Base-by-base conservation (phyloP, 2,888 invertebrate genomes). In the Eristalinus sepulchralis region DNA sequence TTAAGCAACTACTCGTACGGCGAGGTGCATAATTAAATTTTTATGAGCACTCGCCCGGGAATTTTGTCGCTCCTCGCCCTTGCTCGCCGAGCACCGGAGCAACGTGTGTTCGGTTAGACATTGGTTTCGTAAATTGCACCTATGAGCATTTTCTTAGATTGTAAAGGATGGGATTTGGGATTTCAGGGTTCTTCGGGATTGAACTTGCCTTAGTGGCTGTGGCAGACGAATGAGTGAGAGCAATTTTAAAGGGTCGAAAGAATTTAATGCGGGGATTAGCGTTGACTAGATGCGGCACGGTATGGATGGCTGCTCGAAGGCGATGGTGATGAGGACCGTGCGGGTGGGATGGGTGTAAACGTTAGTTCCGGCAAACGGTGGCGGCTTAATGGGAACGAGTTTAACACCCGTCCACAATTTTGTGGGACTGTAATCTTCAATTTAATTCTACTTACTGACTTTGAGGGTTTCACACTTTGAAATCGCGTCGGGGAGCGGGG, bases 61-160 rank as follows among this genome's bases (percentile, higher is more conserved):
- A 24, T 27, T 63, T 17, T 1, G 22, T 22, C 20, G 24, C 22
- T 68, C 22, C 55, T 36, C 6, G 24, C 13, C 6, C 10, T 0
- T 2, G 11, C n/a, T n/a, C n/a, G n/a, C n/a, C n/a, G n/a, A n/a
- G n/a, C 1, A 6, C 10, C 13, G 31, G 20, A 59, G 31, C 36
- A 33, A 83, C 53, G 59, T 76, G 60, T 85, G 77, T 68, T 76
- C 53, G 83, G 78, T 77, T 68, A 66, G 68, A 27, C 59, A 22
- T 67, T 68, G 81, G 82, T 64, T 78, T 70, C 22, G 77, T 68
- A 82, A 85, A 85, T 77, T 85, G 82, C 77, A 85, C 82, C 77
- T 85, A 53, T 55, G 77, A 77, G 72, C 67, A 72, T 81, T 81
- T 72, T 68, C 73, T 70, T 77, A 68, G 64, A 33, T 77, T 53